Percentiles rank a stretch among this genome's conserved stretches.
Evolutionary conservation across 2,888 invertebrate species (phyloP).

Genomic region (Meta bourneti): DNA sequence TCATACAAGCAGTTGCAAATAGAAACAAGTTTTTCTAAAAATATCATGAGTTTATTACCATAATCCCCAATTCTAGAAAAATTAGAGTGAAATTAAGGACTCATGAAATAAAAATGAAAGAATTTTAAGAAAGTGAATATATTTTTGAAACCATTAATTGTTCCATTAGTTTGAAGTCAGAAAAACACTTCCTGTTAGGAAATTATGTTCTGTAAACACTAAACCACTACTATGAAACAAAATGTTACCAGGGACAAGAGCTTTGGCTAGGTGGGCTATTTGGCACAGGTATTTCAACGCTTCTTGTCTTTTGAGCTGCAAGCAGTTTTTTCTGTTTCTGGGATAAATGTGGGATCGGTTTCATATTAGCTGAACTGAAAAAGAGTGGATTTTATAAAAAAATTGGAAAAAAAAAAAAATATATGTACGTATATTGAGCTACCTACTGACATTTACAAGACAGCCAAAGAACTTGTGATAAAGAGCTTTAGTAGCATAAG

Average conservation of each 20-base stretch:
- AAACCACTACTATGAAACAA: neutral
- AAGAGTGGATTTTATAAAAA: neutral
- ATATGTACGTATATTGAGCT: neutral
- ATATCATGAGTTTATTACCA: too few relatives aligned
- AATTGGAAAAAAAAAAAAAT: neutral
- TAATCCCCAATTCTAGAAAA: neutral
- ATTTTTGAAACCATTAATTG: neutral
- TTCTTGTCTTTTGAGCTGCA: slow-evolving; percentile 8
- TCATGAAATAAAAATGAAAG: neutral
- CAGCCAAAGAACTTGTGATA: too few relatives aligned
- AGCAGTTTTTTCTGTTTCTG: slow-evolving; percentile 68
- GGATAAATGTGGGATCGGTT: slow-evolving; percentile 58
- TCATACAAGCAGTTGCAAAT: too few relatives aligned
- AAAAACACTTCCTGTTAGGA: neutral
- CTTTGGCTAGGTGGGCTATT: slow-evolving; percentile 50
- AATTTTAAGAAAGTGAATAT: neutral
- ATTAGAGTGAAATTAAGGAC: neutral
- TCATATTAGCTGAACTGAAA: slow-evolving; percentile 42
- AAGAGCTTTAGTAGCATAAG: too few relatives aligned
- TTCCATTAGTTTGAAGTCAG: too few relatives aligned
- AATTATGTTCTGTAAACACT: neutral
- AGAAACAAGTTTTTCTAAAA: too few relatives aligned
- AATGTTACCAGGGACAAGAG: slow-evolving; percentile 61
- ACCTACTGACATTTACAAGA: too few relatives aligned
- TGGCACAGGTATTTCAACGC: slow-evolving; percentile 17